These are phyloP conservation scores for Arenaria interpres DNA, from an alignment of 2,113 vertebrate species.

Conservation along the genomic window DNA sequence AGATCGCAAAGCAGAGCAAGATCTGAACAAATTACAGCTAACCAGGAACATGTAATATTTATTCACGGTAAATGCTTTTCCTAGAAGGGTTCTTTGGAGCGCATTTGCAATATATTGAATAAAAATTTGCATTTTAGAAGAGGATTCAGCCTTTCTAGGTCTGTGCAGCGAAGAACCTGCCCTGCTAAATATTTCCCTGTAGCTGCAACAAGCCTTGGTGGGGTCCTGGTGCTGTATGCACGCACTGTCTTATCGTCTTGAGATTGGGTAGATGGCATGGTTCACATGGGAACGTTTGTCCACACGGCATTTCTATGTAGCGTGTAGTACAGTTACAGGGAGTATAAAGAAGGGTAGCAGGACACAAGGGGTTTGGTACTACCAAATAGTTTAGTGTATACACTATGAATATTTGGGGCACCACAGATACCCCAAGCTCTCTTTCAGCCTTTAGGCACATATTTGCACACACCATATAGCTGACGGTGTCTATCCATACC, in stretches of 20 bases:
- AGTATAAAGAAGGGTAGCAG: not conserved
- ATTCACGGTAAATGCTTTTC: not conserved
- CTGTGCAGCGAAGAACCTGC: not conserved
- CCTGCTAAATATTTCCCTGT: not conserved
- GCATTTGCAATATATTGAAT: not conserved
- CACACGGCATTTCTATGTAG: not conserved
- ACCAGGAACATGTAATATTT: not conserved
- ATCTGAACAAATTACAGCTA: not conserved
- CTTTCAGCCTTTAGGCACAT: not conserved
- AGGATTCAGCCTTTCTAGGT: not conserved
- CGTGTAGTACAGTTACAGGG: not conserved
- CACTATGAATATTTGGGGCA: not conserved
- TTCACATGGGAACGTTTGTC: not conserved
- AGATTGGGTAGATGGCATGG: fast-evolving
- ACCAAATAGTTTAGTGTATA: not conserved
- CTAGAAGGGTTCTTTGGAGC: not conserved
- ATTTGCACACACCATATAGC: not conserved
- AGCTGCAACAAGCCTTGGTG: not conserved
- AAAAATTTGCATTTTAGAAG: not conserved
- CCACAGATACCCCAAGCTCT: not conserved
- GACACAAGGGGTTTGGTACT: not conserved
- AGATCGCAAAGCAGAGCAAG: not conserved
- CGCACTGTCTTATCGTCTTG: fast-evolving
- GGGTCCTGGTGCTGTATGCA: not conserved
- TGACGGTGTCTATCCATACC: fast-evolving